Percentiles rank a stretch among this genome's conserved stretches.
These are phyloP conservation scores for Mastomys coucha DNA, from an alignment of 2,113 vertebrate species.

Conservation along the genomic window DNA sequence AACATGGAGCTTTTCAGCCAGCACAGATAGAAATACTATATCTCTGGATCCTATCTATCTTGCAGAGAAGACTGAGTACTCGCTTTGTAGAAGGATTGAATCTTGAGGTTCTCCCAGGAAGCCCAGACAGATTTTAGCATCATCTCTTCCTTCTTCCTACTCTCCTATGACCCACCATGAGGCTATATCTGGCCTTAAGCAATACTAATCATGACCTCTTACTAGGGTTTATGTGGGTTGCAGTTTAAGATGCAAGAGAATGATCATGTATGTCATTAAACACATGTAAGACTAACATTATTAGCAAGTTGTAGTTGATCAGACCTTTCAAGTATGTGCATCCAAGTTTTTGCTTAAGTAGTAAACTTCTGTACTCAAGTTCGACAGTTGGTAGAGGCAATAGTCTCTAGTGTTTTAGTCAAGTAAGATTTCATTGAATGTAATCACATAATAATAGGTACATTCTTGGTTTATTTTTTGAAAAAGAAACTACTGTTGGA, in stretches of 20 bases:
- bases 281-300: background rate
- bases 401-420: background rate
- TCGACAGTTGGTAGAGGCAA: background rate
- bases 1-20: background rate
- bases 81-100: background rate
- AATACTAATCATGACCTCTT: background rate
- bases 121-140: background rate
- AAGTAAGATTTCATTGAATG: conserved; percentile 32
- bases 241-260: background rate
- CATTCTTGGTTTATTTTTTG: conserved; percentile 46
- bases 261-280: background rate
- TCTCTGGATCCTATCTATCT: background rate
- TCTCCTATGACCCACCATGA: background rate
- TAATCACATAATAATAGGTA: conserved; percentile 13
- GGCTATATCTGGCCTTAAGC: background rate
- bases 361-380: background rate
- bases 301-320: background rate
- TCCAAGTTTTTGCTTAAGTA: background rate
- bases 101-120: background rate
- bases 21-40: background rate
- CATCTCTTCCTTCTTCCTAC: background rate
- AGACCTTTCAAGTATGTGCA: background rate
- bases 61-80: background rate
- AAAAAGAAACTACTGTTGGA: conserved; percentile 24
- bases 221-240: background rate